Evolutionary conservation across 2,113 vertebrate species (phyloP).

Genomic region (Oreochromis aureus): DNA sequence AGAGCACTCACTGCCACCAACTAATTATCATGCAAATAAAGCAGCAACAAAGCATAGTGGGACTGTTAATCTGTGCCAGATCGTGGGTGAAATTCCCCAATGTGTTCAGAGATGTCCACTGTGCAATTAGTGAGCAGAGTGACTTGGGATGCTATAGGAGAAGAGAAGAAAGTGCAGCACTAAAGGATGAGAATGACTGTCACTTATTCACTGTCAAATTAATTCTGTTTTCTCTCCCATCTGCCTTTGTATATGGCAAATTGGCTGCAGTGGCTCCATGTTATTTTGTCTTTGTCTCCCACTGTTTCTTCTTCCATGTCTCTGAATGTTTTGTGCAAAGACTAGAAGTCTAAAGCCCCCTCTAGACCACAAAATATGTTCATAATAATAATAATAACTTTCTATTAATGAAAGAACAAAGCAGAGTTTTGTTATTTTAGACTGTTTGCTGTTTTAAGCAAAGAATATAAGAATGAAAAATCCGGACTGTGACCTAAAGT

Average conservation of each 20-base stretch:
- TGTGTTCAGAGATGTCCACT: conserved; percentile 73
- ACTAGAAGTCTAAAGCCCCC: neutral
- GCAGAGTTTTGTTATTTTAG: neutral
- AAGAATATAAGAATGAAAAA: neutral
- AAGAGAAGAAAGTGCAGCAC: conserved; percentile 56
- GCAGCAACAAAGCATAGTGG: conserved; percentile 64
- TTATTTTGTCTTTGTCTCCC: neutral
- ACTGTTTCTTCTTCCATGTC: neutral
- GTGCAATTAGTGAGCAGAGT: conserved; percentile 77
- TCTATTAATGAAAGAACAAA: neutral
- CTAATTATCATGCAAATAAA: conserved; percentile 85
- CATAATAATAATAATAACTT: neutral
- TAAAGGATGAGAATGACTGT: conserved; percentile 70
- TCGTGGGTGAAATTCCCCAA: conserved; percentile 76
- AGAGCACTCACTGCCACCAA: conserved; percentile 70
- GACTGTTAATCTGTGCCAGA: conserved; percentile 73
- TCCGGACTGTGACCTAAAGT: neutral
- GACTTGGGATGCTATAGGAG: conserved; percentile 14
- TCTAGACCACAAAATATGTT: neutral
- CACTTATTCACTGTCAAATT: conserved; percentile 88
- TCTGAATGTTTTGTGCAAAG: conserved; percentile 70
- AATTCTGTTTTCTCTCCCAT: conserved; percentile 71
- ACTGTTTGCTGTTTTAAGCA: neutral
- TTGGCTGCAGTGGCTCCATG: neutral
- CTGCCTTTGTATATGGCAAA: conserved; percentile 70